phyloP scores from a whole-genome alignment of 2,888 invertebrate genomes.

The Cotesia congregata region DNA sequence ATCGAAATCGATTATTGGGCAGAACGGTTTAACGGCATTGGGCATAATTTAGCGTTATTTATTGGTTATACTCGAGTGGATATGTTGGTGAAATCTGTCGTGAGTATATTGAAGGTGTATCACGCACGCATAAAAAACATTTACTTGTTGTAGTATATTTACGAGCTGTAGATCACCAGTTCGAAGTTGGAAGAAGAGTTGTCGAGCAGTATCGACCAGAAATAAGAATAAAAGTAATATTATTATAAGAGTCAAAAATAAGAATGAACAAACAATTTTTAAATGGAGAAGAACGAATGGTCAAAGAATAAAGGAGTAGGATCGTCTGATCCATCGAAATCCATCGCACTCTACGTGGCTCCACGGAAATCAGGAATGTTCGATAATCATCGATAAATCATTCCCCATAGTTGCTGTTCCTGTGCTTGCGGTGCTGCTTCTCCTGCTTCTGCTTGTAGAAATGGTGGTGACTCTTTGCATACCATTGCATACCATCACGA shows the following conservation, averaged over 20 bases:
- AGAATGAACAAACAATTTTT: slow-evolving; percentile 30
- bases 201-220: slow-evolving; percentile 21
- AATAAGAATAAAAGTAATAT: slow-evolving; percentile 14
- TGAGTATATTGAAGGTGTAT: slow-evolving; percentile 22
- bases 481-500: no score
- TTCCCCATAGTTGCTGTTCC: slow-evolving; percentile 45
- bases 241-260: neutral
- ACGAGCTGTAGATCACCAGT: slow-evolving; percentile 51
- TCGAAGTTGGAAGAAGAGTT: slow-evolving; percentile 36
- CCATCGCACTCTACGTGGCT: slow-evolving; percentile 38
- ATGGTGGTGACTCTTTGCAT: slow-evolving; percentile 29
- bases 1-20: neutral
- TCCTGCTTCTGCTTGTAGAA: slow-evolving; percentile 5
- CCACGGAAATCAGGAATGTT: slow-evolving; percentile 58
- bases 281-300: slow-evolving; percentile 19
- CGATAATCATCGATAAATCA: slow-evolving; percentile 66
- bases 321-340: slow-evolving; percentile 46
- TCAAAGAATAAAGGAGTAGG: slow-evolving; percentile 26
- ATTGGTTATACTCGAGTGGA: slow-evolving; percentile 21
- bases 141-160: slow-evolving; percentile 41
- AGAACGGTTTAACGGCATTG: neutral
- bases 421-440: slow-evolving; percentile 38
- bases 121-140: slow-evolving; percentile 40
- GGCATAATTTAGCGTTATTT: slow-evolving; percentile 36
- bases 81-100: slow-evolving; percentile 26